Evolutionary conservation across 2,888 invertebrate genomes (phyloP), one percentile per base, ranked within the genome.

Genomic region (Diadegma fenestrale): DNA sequence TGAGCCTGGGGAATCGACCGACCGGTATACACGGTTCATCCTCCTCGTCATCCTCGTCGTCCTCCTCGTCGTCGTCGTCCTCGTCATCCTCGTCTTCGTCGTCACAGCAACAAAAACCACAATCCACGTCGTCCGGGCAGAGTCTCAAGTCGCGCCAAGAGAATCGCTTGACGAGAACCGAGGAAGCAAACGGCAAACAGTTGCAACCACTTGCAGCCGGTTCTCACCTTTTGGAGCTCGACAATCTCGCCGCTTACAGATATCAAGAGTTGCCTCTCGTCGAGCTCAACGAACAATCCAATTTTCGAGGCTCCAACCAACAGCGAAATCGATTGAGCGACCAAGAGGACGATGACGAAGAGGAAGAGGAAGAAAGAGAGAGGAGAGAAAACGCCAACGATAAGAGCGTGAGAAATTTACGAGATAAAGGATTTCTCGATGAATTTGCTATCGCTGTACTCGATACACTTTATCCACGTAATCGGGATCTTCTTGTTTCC

Each of bases 1-100:
- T 93, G 63, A 91, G 91, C 37, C 88, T 93, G 78, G 93, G 91
- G 54, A 92, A 92, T 88, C 91, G 92, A 33, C 91, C 91, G 30
- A 80, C 82, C 22, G 69, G 77, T 54, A 77, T 84, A 48, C 85
- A 69, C 45, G 76, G 64, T 14, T 51, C 66, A 19, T 77, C 76
- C 12, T 77, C 78, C 26, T 80, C 92, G 89, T 82, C 89, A 86
- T 41, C 51, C 5, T 54, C 72, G 4, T 54, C 19, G 10, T 72
- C 72, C 12, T 54, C 77, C n/a, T 8, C 81, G 10, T 48, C 61
- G 58, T 71, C 76, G 30, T 51, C 71, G 17, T 51, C 19, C 30
- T 72, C 71, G 19, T 26, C 76, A 71, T 22, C 76, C n/a, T 54
- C 76, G 41, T 8, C 81, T 26, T 48, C 61, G 71, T 71, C 76